Evolutionary conservation across 1,140 invertebrate species (phyloP).

Genomic region (Calephelis nemesis): DNA sequence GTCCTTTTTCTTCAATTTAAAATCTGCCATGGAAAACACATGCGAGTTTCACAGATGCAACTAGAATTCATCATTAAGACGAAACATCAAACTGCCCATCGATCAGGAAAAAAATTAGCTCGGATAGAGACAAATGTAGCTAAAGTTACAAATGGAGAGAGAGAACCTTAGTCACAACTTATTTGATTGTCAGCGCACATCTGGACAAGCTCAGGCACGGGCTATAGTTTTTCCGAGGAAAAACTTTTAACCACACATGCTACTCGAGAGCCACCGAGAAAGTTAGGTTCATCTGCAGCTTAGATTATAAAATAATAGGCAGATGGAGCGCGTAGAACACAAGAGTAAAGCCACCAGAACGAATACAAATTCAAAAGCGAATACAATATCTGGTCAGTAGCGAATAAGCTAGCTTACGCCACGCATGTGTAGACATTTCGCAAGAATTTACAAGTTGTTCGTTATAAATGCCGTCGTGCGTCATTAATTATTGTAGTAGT

Average conservation of each 20-base stretch:
- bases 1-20: conserved; percentile 9
- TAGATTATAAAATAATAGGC: background rate
- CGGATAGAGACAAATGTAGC: background rate
- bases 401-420: background rate
- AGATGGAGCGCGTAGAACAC: background rate
- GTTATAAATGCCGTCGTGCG: conserved; percentile 13
- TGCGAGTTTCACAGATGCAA: background rate
- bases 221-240: no score
- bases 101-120: background rate
- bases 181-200: background rate
- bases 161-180: background rate
- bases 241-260: no score
- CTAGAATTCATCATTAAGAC: conserved; percentile 1
- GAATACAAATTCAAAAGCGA: conserved; percentile 8
- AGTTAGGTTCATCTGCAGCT: no score
- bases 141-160: conserved; percentile 13
- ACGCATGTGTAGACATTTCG: no score
- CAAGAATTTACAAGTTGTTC: background rate
- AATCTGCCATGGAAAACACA: conserved; percentile 6
- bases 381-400: background rate
- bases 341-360: background rate
- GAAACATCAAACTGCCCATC: conserved; percentile 4
- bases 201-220: no score
- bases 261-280: no score
- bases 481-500: conserved; percentile 19